These are phyloP conservation scores for Poeciliopsis prolifica DNA, from an alignment of 2,113 vertebrate genomes.

Conservation along the genomic window DNA sequence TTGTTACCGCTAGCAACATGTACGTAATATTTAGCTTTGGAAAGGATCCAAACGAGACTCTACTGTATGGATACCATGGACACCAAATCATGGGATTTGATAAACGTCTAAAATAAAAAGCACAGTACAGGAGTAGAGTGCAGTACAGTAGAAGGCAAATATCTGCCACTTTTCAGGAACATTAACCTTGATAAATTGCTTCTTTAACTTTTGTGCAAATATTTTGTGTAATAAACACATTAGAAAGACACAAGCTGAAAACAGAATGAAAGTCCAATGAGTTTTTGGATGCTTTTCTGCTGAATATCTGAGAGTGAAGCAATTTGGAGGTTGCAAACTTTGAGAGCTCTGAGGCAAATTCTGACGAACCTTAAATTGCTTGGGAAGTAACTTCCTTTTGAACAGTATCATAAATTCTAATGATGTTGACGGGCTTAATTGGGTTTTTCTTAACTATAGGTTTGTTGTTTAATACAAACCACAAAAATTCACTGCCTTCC, in stretches of 20 bases:
- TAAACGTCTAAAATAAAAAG: background rate
- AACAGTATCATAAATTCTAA: slow-evolving; percentile 77
- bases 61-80: background rate
- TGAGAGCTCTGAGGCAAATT: slow-evolving; percentile 65
- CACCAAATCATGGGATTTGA: background rate
- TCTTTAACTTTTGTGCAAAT: slow-evolving; percentile 4
- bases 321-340: slow-evolving; percentile 64
- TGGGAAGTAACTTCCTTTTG: slow-evolving; percentile 66
- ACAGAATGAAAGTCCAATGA: slow-evolving; percentile 61
- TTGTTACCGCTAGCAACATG: slow-evolving; percentile 19
- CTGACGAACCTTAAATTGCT: slow-evolving; percentile 59
- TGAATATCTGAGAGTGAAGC: slow-evolving; percentile 53
- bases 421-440: slow-evolving; percentile 70
- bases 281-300: slow-evolving; percentile 70
- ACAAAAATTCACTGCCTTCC: slow-evolving; percentile 56
- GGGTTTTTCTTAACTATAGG: slow-evolving; percentile 67
- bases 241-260: slow-evolving; percentile 36
- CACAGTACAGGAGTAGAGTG: background rate
- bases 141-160: background rate
- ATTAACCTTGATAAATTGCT: slow-evolving; percentile 40
- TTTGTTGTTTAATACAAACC: slow-evolving; percentile 71
- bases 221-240: slow-evolving; percentile 29
- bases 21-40: slow-evolving; percentile 20
- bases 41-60: slow-evolving; percentile 5
- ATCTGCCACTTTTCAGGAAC: slow-evolving; percentile 25